phyloP scores from a whole-genome alignment of 1,140 invertebrate genomes.

The Lepidostoma basale region DNA sequence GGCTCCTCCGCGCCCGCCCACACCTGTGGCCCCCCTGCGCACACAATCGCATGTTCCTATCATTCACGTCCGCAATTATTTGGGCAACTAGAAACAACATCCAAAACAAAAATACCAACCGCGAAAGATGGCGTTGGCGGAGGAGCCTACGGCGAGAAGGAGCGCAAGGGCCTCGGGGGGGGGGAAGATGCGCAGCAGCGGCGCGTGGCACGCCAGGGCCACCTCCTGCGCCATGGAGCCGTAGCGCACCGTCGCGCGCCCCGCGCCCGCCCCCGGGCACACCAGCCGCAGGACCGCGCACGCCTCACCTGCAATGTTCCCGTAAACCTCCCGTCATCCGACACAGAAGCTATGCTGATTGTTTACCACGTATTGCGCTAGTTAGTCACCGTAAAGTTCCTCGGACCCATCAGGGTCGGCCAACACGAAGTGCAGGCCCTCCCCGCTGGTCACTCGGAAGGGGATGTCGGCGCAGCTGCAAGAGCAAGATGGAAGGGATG shows the following conservation, averaged over 20 bases:
- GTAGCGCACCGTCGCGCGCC: constrained; percentile 9
- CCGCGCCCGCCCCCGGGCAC: constrained; percentile 31
- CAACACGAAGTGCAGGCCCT: constrained; percentile 37
- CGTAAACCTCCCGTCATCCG: background rate
- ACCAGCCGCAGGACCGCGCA: constrained; percentile 32
- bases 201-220: constrained; percentile 34
- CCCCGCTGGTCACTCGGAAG: constrained; percentile 34
- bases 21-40: constrained; percentile 32
- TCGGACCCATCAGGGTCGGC: background rate
- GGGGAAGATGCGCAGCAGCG: constrained; percentile 31
- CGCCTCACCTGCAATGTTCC: constrained; percentile 21
- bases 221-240: constrained; percentile 19
- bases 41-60: background rate
- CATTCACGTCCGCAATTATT: background rate
- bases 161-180: background rate
- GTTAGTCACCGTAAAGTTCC: constrained; percentile 1
- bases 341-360: background rate
- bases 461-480: constrained; percentile 35
- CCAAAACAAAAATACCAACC: constrained; percentile 9
- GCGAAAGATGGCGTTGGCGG: constrained; percentile 36
- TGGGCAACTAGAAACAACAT: background rate
- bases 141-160: constrained; percentile 36
- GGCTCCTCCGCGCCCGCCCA: constrained; percentile 17
- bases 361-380: background rate
- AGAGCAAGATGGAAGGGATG: background rate